phyloP scores from a whole-genome alignment of 2,797 vertebrate genomes.

The Triplophysa yarkandensis region DNA sequence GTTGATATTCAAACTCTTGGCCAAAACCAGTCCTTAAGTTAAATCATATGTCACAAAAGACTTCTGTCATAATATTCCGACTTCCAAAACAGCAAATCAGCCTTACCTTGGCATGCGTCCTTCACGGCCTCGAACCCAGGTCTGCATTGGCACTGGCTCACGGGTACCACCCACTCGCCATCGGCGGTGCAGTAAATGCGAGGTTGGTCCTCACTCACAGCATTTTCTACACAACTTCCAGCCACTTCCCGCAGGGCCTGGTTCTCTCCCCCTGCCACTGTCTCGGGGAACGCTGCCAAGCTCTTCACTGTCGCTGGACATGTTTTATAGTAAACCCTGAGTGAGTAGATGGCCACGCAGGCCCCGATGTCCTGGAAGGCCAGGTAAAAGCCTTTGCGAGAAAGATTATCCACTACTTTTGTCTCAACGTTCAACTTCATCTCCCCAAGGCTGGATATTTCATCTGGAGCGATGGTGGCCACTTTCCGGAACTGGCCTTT shows the following conservation, averaged over 20 bases:
- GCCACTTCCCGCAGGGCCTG: constrained; percentile 82
- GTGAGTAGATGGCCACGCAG: constrained; percentile 87
- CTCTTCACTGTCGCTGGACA: constrained; percentile 82
- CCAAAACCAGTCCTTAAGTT: constrained; percentile 26
- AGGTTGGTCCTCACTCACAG: constrained; percentile 77
- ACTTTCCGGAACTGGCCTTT: constrained; percentile 91
- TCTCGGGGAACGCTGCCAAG: constrained; percentile 86
- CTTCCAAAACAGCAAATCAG: neutral
- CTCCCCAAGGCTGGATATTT: constrained; percentile 84
- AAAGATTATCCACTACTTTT: constrained; percentile 83
- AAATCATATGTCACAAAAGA: constrained; percentile 39
- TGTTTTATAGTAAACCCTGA: constrained; percentile 91
- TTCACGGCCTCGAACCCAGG: constrained; percentile 80
- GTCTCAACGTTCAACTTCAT: constrained; percentile 88
- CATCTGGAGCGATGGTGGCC: constrained; percentile 91
- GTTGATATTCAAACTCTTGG: constrained; percentile 18
- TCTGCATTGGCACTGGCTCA: constrained; percentile 87
- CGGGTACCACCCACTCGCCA: constrained; percentile 91
- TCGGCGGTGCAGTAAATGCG: constrained; percentile 88
- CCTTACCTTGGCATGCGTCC: constrained; percentile 84
- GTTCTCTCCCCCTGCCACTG: constrained; percentile 83
- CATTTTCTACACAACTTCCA: constrained; percentile 83
- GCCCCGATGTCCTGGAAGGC: constrained; percentile 96
- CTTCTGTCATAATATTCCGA: neutral
- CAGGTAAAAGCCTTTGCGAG: constrained; percentile 90